Evolutionary conservation across 2,888 invertebrate species (phyloP).

Genomic region (Pyralis farinalis): DNA sequence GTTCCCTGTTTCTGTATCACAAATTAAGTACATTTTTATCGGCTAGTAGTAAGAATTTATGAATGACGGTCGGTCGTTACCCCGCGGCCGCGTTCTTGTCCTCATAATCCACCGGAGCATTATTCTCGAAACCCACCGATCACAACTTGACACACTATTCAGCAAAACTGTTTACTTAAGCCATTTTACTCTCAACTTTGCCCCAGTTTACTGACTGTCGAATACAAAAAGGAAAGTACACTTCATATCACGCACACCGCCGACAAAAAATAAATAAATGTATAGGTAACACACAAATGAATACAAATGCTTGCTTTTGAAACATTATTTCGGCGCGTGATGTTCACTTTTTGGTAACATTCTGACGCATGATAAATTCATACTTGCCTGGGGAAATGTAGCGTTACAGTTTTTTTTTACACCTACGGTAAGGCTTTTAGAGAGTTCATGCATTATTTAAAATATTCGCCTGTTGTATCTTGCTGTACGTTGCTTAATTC

Average conservation of each 20-base stretch:
- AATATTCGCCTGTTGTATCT: constrained; percentile 13
- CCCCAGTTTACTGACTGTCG: too few species aligned
- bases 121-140: constrained; percentile 25
- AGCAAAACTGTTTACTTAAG: constrained; percentile 16
- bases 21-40: constrained; percentile 8
- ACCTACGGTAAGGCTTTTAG: constrained; percentile 10
- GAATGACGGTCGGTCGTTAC: too few species aligned
- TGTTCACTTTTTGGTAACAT: constrained; percentile 24
- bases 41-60: too few species aligned
- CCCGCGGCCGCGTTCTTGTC: too few species aligned
- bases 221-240: constrained; percentile 1
- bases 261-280: too few species aligned
- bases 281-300: constrained; percentile 1
- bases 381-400: constrained; percentile 41
- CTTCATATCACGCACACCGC: background rate
- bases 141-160: constrained; percentile 30
- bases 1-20: constrained; percentile 11
- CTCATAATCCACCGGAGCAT: constrained; percentile 32
- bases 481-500: too few species aligned
- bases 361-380: constrained; percentile 35
- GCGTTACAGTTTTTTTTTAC: constrained; percentile 23
- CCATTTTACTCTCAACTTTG: constrained; percentile 3
- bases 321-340: constrained; percentile 20
- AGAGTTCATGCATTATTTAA: constrained; percentile 28
- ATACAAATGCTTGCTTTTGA: constrained; percentile 13